Evolutionary conservation across 2,797 vertebrate genomes (phyloP), one percentile per base, ranked within the genome.

Genomic region (Neosilurus mollespiculum): DNA sequence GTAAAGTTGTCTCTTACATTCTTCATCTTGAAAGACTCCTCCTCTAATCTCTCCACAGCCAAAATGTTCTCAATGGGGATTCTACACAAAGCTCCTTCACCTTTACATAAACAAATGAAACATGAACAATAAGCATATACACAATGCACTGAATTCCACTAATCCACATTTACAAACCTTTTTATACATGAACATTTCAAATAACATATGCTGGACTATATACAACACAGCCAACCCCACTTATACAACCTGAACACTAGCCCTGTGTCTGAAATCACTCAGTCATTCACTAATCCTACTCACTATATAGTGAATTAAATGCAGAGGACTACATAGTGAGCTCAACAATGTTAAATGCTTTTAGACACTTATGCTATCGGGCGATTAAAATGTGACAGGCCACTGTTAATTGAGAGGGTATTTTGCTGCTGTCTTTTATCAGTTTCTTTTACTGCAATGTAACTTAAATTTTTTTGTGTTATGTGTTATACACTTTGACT

Each of bases 21-120:
- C 94, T 99, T 99, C 98, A 99, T 99, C 92, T 97, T 97, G 92
- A 99, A 99, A 66, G 98, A 99, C 91, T 99, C 97, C 87, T 99
- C 98, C 89, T 99, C 97, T 54, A 99, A 94, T 82, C 95, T 93
- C 93, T 99, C 98, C 75, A 99, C 98, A 2, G 98, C 98, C 91
- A 99, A 92, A 89, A 99, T 99, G 91, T 99, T 99, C 91, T 99
- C 98, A 83, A 99, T 98, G 71, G 98, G 97, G 91, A 99, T 99
- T 92, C 95, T 98, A 91, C 95, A 99, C 56, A 99, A 94, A 61
- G 98, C 96, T 30, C 94, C 94, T 92, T 99, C 97, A 87, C 96
- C 98, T 99, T 92, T 79, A 91, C 34, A 81, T 2, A 84, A 80
- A 81, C n/a, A 79, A 59, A 58, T 20, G 14, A 80, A 72, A 30